Conservation (phyloP, 2,888 invertebrate species). For the Rotaria macrura region DNA sequence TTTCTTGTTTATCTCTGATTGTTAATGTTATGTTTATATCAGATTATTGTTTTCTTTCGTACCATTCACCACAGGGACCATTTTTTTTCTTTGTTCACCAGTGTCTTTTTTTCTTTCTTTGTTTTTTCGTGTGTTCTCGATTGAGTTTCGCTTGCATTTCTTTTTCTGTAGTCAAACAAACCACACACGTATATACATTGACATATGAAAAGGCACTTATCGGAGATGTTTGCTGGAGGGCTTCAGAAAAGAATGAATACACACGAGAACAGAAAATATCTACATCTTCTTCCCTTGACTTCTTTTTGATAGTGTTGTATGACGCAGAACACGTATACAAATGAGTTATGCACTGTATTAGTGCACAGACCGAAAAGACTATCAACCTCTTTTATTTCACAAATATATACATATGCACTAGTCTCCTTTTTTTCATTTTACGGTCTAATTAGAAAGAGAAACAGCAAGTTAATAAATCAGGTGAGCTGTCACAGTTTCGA, state of each 20-base stretch:
- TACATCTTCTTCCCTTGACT: background rate
- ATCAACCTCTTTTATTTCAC: background rate
- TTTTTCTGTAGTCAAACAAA: background rate
- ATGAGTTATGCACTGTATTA: background rate
- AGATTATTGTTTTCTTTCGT: background rate
- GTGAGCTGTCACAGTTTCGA: background rate
- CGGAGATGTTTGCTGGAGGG: background rate
- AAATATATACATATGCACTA: background rate
- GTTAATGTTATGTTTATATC: slow-evolving; percentile 3
- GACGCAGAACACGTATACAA: background rate
- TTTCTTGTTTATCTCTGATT: background rate
- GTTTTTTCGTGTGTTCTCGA: background rate
- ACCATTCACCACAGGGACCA: background rate
- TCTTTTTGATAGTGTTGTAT: background rate
- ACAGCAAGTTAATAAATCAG: background rate
- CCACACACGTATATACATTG: background rate
- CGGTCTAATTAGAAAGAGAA: background rate
- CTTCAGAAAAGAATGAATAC: background rate
- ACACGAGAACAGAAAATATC: background rate
- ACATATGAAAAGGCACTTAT: slow-evolving; percentile 1
- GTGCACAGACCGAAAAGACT: background rate
- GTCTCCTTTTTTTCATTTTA: background rate
- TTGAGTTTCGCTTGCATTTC: background rate
- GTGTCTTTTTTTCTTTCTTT: background rate
- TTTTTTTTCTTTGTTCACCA: background rate